Conservation (phyloP, 2,797 vertebrate species). For the Champsocephalus esox region DNA sequence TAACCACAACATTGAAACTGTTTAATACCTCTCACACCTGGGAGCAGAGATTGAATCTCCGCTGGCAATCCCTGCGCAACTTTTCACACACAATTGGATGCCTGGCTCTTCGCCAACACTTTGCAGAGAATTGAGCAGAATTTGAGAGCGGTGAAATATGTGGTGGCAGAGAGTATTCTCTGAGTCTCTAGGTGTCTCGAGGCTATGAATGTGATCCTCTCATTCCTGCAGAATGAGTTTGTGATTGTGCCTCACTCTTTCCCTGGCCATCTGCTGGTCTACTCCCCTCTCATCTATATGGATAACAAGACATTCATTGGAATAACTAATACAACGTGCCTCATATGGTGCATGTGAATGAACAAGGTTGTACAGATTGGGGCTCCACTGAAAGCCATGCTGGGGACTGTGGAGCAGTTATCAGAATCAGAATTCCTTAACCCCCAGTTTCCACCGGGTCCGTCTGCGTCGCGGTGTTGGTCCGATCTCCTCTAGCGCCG, state of each 20-base stretch:
- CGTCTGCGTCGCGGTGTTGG: too few relatives aligned
- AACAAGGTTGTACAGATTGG: slow-evolving; percentile 72
- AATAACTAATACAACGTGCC: slow-evolving; percentile 75
- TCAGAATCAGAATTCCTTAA: too few relatives aligned
- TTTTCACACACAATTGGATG: slow-evolving; percentile 51
- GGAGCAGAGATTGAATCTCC: slow-evolving; percentile 59
- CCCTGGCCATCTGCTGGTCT: slow-evolving; percentile 78
- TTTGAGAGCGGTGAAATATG: slow-evolving; percentile 51
- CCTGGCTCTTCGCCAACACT: slow-evolving; percentile 47
- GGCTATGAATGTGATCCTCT: slow-evolving; percentile 41
- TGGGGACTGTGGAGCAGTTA: slow-evolving; percentile 7
- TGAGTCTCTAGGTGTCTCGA: slow-evolving; percentile 49
- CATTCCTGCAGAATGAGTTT: slow-evolving; percentile 58
- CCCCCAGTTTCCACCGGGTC: too few relatives aligned
- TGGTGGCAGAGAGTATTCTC: slow-evolving; percentile 38
- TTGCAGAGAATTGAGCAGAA: slow-evolving; percentile 36
- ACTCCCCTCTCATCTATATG: slow-evolving; percentile 74
- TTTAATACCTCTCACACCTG: slow-evolving; percentile 45
- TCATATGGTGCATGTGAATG: slow-evolving; percentile 70
- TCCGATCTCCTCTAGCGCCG: too few relatives aligned
- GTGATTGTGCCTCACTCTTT: slow-evolving; percentile 61
- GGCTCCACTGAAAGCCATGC: slow-evolving; percentile 37
- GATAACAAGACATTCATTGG: slow-evolving; percentile 77
- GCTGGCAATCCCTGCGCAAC: slow-evolving; percentile 41
- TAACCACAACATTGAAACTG: slow-evolving; percentile 37